These are phyloP conservation scores for Archips xylosteana DNA, from an alignment of 2,888 invertebrate species.

Conservation along the genomic window DNA sequence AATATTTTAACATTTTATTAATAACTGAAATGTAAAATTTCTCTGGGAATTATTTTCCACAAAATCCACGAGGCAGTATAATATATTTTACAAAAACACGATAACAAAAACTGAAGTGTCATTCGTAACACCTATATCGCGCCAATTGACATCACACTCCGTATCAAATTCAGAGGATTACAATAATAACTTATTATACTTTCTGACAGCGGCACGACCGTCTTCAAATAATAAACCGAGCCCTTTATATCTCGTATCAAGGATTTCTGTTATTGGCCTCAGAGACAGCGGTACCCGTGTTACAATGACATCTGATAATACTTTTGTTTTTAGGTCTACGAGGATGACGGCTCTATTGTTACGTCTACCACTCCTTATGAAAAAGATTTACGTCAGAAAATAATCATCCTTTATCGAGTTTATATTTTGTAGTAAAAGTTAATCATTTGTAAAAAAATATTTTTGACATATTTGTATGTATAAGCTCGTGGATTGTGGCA, in stretches of 20 bases:
- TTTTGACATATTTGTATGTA: not conserved
- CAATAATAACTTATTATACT: constrained; percentile 39
- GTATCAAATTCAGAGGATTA: constrained; percentile 33
- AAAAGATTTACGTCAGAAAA: not conserved
- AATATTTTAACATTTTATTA: too few relatives aligned
- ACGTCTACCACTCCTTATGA: constrained; percentile 2
- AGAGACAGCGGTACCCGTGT: constrained; percentile 29
- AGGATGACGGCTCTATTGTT: not conserved
- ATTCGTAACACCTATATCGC: constrained; percentile 12
- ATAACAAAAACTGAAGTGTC: constrained; percentile 14
- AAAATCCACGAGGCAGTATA: not conserved
- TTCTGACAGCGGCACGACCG: constrained; percentile 46
- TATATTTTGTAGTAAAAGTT: not conserved
- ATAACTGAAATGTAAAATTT: too few relatives aligned
- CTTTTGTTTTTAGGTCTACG: constrained; percentile 35
- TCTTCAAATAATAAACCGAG: constrained; percentile 43
- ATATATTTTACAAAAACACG: constrained; percentile 4
- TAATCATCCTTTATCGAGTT: not conserved
- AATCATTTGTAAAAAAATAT: not conserved
- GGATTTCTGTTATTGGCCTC: constrained; percentile 34
- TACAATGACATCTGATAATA: constrained; percentile 33
- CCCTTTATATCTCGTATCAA: constrained; percentile 33
- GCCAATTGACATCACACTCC: constrained; percentile 16
- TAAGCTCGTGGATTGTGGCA: too few relatives aligned
- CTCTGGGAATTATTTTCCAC: too few relatives aligned